Evolutionary conservation across 2,888 invertebrate genomes (phyloP).

Genomic region (Ophion ellenae): DNA sequence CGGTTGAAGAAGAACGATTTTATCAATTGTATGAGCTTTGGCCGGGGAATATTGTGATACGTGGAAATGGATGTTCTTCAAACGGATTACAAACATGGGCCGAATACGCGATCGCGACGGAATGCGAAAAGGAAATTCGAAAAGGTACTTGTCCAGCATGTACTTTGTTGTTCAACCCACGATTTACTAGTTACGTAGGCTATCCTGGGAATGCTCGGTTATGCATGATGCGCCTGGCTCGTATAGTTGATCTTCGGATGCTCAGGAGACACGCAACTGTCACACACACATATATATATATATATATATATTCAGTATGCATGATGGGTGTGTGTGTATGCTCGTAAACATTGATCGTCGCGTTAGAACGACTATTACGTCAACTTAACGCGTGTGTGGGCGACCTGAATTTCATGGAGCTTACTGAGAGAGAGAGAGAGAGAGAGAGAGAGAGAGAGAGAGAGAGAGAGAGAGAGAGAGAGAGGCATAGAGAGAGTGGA

Average conservation of each 20-base stretch:
- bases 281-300: no score
- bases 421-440: slow-evolving; percentile 14
- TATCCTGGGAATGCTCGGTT: slow-evolving; percentile 23
- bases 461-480: background rate
- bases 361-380: slow-evolving; percentile 62
- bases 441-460: background rate
- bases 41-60: background rate
- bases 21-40: background rate
- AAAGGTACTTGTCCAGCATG: background rate
- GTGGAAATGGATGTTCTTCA: background rate
- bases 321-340: background rate
- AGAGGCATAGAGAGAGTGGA: background rate
- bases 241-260: slow-evolving; percentile 39
- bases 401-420: slow-evolving; percentile 65
- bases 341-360: slow-evolving; percentile 66
- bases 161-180: slow-evolving; percentile 26
- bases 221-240: slow-evolving; percentile 22
- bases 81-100: background rate
- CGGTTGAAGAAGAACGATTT: background rate
- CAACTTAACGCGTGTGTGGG: slow-evolving; percentile 59
- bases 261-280: slow-evolving; percentile 13
- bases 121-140: background rate
- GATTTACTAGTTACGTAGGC: slow-evolving; percentile 30
- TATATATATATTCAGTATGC: background rate
- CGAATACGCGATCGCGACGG: background rate